phyloP scores from a whole-genome alignment of 2,797 vertebrate genomes.

The Acanthiza pusilla region DNA sequence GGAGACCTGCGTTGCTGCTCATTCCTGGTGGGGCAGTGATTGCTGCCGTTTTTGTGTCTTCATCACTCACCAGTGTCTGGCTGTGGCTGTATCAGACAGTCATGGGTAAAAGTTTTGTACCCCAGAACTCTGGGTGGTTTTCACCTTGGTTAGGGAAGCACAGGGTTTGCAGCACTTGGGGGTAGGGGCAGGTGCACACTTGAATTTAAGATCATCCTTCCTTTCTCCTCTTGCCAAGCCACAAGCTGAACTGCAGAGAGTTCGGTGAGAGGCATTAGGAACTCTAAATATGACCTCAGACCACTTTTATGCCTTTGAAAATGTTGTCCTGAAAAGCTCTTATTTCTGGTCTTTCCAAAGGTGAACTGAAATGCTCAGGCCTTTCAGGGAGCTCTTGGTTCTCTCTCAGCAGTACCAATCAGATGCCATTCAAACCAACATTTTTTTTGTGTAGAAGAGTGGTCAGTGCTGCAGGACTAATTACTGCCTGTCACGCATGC shows the following conservation, averaged over 20 bases:
- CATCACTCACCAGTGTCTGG: not conserved
- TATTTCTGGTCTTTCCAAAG: not conserved
- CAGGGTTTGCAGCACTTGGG: not conserved
- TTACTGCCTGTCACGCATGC: not conserved
- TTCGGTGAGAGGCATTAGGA: not conserved
- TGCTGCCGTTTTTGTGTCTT: not conserved
- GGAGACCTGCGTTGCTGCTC: not conserved
- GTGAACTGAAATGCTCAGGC: not conserved
- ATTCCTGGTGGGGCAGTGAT: not conserved
- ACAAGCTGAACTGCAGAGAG: not conserved
- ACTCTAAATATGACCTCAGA: not conserved
- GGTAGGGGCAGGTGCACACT: fast-evolving
- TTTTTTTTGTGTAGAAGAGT: not conserved
- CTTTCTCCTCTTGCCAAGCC: not conserved
- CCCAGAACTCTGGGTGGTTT: not conserved
- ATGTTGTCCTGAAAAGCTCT: not conserved
- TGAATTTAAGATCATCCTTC: not conserved
- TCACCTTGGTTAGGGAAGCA: not conserved
- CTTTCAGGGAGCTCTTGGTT: not conserved
- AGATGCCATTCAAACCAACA: not conserved
- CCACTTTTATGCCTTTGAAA: not conserved
- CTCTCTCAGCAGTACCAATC: conserved; percentile 8
- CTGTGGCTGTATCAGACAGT: not conserved
- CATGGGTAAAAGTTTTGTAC: not conserved
- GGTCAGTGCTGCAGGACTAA: not conserved